Percentiles rank a stretch among this genome's conserved stretches.
Evolutionary conservation across 2,888 invertebrate species (phyloP).

Genomic region (Archips crataeganus): DNA sequence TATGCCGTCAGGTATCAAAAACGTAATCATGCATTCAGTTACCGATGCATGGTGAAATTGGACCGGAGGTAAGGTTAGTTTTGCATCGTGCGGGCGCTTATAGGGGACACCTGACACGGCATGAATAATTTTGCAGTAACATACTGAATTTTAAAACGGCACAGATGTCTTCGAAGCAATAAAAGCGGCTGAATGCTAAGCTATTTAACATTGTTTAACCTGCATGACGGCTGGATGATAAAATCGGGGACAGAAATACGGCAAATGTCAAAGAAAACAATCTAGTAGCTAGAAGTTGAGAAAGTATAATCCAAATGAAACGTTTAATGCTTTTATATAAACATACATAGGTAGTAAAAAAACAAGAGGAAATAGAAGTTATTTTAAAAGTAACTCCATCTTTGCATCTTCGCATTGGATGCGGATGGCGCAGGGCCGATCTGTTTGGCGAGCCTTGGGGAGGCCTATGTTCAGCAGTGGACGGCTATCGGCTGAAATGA

Average conservation of each 20-base stretch:
- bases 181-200: conserved; percentile 57
- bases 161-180: conserved; percentile 70
- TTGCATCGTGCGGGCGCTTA: conserved; percentile 62
- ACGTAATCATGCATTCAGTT: conserved; percentile 44
- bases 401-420: too few species aligned
- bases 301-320: not conserved
- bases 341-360: too few species aligned
- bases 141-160: conserved; percentile 70
- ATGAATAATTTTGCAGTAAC: conserved; percentile 80
- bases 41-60: conserved; percentile 50
- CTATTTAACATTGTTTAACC: conserved; percentile 49
- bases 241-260: conserved; percentile 18
- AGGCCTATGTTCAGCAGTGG: too few species aligned
- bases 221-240: conserved; percentile 41
- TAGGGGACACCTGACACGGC: conserved; percentile 75
- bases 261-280: not conserved
- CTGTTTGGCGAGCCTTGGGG: too few species aligned
- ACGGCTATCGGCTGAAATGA: too few species aligned
- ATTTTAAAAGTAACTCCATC: too few species aligned
- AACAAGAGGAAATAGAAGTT: too few species aligned
- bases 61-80: conserved; percentile 56
- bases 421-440: too few species aligned
- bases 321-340: not conserved
- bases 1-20: conserved; percentile 30
- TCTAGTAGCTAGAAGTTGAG: not conserved